phyloP scores from a whole-genome alignment of 2,113 vertebrate genomes.

The Onychorhynchus coronatus region DNA sequence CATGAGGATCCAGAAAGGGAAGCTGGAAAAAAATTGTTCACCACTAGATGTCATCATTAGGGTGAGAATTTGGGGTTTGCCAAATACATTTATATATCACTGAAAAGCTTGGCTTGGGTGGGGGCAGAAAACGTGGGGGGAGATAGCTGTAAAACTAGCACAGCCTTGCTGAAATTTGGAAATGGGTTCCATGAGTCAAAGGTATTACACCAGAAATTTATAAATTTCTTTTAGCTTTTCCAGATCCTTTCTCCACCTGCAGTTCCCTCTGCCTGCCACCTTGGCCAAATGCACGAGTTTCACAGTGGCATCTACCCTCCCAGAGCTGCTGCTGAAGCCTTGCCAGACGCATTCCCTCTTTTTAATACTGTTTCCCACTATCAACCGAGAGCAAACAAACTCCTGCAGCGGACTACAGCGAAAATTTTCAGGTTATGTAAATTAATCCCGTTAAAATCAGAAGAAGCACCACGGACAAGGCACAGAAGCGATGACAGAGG shows the following conservation, averaged over 20 bases:
- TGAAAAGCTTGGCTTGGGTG: not conserved
- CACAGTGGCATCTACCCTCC: not conserved
- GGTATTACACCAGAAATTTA: not conserved
- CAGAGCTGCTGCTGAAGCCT: not conserved
- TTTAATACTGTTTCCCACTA: not conserved
- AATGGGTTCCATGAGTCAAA: not conserved
- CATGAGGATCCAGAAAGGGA: not conserved
- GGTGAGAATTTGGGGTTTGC: not conserved
- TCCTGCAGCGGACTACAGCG: not conserved
- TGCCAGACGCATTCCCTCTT: not conserved
- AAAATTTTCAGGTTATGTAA: not conserved
- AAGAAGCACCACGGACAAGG: not conserved
- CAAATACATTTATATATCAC: not conserved
- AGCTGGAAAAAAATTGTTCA: not conserved
- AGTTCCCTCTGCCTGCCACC: not conserved
- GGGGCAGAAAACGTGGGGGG: not conserved
- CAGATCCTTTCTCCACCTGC: not conserved
- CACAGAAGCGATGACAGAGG: not conserved
- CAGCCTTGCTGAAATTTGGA: not conserved
- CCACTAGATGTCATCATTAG: constrained; percentile 32
- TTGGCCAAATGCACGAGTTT: not conserved
- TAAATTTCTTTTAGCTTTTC: not conserved
- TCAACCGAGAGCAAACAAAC: not conserved
- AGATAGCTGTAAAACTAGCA: not conserved
- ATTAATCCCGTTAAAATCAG: not conserved